A percentile compares a stretch with the other conserved stretches of the same genome.
Conservation (phyloP, 2,888 invertebrate species). For the Melikaiella ostensackeni region DNA sequence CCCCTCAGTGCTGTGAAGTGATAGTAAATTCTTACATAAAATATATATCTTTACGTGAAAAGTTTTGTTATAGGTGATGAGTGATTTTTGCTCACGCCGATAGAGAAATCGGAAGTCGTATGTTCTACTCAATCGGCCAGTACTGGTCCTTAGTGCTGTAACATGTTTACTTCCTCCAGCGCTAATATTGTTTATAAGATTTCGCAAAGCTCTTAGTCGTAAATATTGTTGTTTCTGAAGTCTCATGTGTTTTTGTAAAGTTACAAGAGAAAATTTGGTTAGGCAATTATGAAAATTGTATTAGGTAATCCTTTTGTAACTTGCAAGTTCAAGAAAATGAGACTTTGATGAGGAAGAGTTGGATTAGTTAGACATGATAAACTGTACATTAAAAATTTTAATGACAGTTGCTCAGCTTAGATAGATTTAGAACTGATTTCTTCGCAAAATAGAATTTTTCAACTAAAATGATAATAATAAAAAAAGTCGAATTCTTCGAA, state of each 20-base stretch:
- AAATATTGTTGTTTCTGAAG: conserved; percentile 8
- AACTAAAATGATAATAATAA: background rate
- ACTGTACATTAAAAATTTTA: conserved; percentile 12
- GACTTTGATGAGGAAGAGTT: conserved; percentile 3
- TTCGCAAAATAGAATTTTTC: background rate
- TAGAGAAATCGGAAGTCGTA: conserved; percentile 8
- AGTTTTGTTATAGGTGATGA: conserved; percentile 4
- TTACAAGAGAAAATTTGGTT: background rate
- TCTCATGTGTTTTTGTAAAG: background rate
- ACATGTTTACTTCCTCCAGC: conserved; percentile 1
- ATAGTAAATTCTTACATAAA: conserved; percentile 15
- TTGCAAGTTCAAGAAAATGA: conserved; percentile 9
- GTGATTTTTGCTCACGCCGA: conserved; percentile 10
- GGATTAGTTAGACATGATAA: conserved; percentile 7
- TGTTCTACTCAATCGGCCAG: conserved; percentile 32
- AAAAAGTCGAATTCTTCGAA: background rate
- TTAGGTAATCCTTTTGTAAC: conserved; percentile 13
- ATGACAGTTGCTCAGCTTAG: conserved; percentile 4
- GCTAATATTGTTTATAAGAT: conserved; percentile 25
- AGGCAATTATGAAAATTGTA: conserved; percentile 20
- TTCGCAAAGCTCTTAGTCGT: conserved; percentile 14
- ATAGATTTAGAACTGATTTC: background rate
- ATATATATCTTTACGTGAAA: conserved; percentile 9
- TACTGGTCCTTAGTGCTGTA: conserved; percentile 35
- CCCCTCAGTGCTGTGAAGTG: background rate